Evolutionary conservation across 2,113 vertebrate species (phyloP).

Genomic region (Candoia aspera): DNA sequence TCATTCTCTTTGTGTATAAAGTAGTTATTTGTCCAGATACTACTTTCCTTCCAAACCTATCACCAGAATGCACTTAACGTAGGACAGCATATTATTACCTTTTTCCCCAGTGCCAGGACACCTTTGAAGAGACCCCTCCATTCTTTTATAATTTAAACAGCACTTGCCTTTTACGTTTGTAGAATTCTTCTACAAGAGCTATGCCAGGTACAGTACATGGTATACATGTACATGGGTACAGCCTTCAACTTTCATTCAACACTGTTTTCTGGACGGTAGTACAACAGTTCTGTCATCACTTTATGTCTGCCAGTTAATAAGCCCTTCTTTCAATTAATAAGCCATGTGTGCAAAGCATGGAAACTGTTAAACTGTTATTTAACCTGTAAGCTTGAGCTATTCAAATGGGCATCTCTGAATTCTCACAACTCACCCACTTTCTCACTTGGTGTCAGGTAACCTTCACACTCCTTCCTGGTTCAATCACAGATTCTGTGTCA

Average conservation of each 20-base stretch:
- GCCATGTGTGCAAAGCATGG: neutral
- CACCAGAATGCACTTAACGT: neutral
- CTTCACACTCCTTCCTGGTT: neutral
- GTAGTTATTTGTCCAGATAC: neutral
- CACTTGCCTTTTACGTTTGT: neutral
- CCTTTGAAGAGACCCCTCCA: neutral
- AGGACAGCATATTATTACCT: neutral
- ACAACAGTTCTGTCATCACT: neutral
- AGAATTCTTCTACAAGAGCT: neutral
- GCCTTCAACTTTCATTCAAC: neutral
- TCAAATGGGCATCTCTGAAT: neutral
- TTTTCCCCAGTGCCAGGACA: neutral
- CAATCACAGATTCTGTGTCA: neutral
- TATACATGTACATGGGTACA: neutral
- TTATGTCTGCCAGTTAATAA: neutral
- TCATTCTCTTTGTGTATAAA: too few species aligned
- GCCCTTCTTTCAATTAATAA: neutral
- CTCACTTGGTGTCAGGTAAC: neutral
- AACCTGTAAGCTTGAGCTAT: neutral
- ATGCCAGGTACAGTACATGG: too few species aligned
- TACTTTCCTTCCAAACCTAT: neutral
- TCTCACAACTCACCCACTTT: neutral
- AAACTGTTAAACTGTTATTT: neutral
- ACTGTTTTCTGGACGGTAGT: too few species aligned
- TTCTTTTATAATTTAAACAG: neutral